Percentiles rank a stretch among this genome's conserved stretches.
Conservation (phyloP, 2,113 vertebrate species). For the Austrofundulus limnaeus region DNA sequence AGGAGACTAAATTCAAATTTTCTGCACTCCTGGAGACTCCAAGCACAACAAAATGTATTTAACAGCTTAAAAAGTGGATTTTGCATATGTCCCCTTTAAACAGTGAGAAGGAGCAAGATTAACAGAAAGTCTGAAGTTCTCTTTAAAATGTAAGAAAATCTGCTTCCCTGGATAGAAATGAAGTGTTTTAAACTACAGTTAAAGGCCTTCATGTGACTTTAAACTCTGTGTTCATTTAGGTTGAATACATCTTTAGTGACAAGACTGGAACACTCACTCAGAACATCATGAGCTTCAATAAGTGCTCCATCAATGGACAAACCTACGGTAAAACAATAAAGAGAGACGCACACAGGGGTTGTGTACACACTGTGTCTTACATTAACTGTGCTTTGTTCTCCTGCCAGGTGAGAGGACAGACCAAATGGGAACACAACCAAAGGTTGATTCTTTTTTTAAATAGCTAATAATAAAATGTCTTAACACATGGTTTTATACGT, state of each 20-base stretch:
- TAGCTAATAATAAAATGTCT: neutral
- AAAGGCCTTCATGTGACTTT: neutral
- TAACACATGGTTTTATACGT: no score
- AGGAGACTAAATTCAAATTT: no score
- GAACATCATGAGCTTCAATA: slow-evolving; percentile 95
- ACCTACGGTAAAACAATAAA: slow-evolving; percentile 80
- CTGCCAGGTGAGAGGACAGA: slow-evolving; percentile 84
- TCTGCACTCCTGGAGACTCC: no score
- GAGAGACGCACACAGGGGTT: neutral
- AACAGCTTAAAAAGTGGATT: no score
- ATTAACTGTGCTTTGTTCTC: slow-evolving; percentile 8
- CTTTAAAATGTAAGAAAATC: neutral
- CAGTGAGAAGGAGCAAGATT: no score
- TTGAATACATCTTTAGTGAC: slow-evolving; percentile 95
- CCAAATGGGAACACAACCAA: slow-evolving; percentile 78
- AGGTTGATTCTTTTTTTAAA: slow-evolving; percentile 48
- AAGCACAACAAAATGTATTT: no score
- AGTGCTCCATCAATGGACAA: slow-evolving; percentile 88
- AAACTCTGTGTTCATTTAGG: slow-evolving; percentile 49
- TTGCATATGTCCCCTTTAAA: no score
- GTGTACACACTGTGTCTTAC: neutral
- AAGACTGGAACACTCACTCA: slow-evolving; percentile 95
- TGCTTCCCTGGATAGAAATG: neutral
- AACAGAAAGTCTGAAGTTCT: no score
- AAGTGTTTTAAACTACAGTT: neutral